A percentile compares a stretch with the other conserved stretches of the same genome.
Conservation (phyloP, 2,888 invertebrate species). For the Zele albiditarsus region DNA sequence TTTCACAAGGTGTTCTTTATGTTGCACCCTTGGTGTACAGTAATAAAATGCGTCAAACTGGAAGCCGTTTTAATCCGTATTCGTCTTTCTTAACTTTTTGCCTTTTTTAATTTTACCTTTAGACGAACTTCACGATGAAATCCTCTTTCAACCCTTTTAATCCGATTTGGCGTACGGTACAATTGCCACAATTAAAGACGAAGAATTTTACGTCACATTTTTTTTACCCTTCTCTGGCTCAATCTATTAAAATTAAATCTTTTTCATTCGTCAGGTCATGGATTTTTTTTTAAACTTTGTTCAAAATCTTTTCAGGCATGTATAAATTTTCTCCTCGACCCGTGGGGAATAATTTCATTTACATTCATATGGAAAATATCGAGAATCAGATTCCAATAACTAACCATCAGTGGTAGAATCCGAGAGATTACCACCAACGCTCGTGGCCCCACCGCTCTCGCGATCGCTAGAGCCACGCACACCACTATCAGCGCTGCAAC, state of each 20-base stretch:
- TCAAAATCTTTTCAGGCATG: not conserved
- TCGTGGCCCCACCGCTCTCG: constrained; percentile 86
- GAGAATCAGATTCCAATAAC: constrained; percentile 30
- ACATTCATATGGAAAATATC: not conserved
- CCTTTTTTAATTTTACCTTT: not conserved
- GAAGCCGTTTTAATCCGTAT: not conserved
- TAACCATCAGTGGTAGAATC: constrained; percentile 86
- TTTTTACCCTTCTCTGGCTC: not conserved
- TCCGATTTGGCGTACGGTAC: not conserved
- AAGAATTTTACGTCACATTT: not conserved
- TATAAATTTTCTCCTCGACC: not conserved
- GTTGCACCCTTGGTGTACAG: constrained; percentile 47
- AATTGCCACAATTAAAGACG: not conserved
- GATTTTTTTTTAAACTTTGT: not conserved
- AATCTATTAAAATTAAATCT: not conserved
- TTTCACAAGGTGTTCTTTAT: constrained; percentile 52
- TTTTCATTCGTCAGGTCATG: not conserved
- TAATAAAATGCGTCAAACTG: constrained; percentile 7
- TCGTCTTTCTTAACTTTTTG: constrained; percentile 10
- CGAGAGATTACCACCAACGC: constrained; percentile 86
- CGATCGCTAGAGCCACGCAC: constrained; percentile 88
- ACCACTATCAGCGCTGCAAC: constrained; percentile 91
- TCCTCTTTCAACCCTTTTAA: constrained; percentile 18
- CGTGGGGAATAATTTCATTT: not conserved
- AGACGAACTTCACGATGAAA: not conserved